Percentiles rank a stretch among this genome's conserved stretches.
Conservation (phyloP, 2,797 vertebrate species). For the Cheirogaleus major region DNA sequence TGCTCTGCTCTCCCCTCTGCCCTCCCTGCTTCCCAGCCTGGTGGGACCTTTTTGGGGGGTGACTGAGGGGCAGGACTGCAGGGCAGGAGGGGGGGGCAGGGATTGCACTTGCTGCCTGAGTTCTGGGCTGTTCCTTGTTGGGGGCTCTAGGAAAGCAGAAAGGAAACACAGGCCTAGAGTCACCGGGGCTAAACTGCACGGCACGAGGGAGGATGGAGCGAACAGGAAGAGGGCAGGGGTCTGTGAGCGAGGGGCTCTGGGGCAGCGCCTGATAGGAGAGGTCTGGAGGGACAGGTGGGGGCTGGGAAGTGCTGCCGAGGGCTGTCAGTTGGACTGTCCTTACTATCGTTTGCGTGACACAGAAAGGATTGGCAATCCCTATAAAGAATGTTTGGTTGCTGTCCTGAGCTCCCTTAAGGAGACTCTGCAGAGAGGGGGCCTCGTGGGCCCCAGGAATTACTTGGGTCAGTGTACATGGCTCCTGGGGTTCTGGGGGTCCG, state of each 20-base stretch:
- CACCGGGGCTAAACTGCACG: not conserved
- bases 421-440: not conserved
- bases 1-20: not conserved
- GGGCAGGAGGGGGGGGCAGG: not conserved
- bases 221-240: not conserved
- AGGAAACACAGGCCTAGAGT: not conserved
- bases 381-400: not conserved
- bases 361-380: not conserved
- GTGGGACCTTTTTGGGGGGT: not conserved
- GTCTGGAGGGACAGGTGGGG: not conserved
- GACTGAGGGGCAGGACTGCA: not conserved
- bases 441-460: not conserved
- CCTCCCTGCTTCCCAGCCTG: not conserved
- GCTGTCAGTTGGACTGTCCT: not conserved
- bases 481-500: not conserved
- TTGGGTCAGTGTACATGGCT: rapidly evolving
- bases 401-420: not conserved
- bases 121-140: not conserved
- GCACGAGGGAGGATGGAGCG: rapidly evolving
- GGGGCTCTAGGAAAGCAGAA: not conserved
- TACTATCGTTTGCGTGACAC: not conserved
- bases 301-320: not conserved
- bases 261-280: rapidly evolving
- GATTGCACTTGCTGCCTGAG: not conserved
- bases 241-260: not conserved